Conservation (phyloP, 64 coral and sea anemone genomes). For the Acropora yongei region DNA sequence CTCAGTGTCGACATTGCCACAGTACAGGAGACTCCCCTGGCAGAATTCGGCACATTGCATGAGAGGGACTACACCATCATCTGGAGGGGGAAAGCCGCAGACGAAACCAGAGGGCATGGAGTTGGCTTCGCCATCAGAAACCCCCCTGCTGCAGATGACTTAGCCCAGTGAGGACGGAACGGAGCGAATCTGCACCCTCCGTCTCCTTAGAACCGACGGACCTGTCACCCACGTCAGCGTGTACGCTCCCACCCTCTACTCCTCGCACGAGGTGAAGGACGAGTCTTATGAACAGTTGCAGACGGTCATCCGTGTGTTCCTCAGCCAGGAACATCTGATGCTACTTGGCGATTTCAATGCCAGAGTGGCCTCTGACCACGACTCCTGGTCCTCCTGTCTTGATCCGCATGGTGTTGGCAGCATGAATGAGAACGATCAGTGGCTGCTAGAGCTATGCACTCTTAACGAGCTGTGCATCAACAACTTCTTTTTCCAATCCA, state of each 20-base stretch:
- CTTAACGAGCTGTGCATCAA: neutral
- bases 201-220: neutral
- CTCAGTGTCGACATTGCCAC: conserved; percentile 59
- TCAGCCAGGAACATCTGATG: neutral
- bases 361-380: neutral
- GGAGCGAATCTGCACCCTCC: neutral
- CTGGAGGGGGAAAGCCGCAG: conserved; percentile 42
- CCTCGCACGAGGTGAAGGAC: neutral
- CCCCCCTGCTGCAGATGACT: neutral
- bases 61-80: conserved; percentile 63
- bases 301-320: neutral
- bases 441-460: conserved; percentile 15
- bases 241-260: neutral
- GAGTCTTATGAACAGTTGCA: conserved; percentile 3
- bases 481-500: neutral
- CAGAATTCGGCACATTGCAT: conserved; percentile 12
- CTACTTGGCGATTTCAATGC: conserved; percentile 17
- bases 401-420: conserved; percentile 5
- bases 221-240: neutral
- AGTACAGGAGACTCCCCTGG: conserved; percentile 55
- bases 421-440: neutral
- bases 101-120: conserved; percentile 46
- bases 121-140: conserved; percentile 59
- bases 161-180: neutral
- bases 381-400: neutral